Conservation (phyloP, 2,888 invertebrate species). For the Coenonympha arcania region DNA sequence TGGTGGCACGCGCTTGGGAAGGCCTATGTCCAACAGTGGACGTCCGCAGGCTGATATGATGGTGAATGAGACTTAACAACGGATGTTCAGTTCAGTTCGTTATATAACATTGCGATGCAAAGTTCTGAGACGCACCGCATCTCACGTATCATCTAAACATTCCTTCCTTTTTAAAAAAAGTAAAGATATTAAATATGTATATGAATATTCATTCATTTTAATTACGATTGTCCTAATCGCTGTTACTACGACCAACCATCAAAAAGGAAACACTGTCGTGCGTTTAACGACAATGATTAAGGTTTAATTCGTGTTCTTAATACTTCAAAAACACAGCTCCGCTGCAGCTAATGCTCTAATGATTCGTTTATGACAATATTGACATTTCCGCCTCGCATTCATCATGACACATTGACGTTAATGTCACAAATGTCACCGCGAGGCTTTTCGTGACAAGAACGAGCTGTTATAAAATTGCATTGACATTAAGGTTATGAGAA, state of each 20-base stretch:
- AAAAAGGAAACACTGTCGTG: conserved; percentile 27
- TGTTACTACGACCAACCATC: conserved; percentile 11
- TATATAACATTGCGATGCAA: no score
- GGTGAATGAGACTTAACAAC: no score
- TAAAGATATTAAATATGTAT: no score
- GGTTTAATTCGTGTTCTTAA: conserved; percentile 53
- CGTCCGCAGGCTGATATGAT: no score
- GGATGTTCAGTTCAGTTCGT: no score
- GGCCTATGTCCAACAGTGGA: no score
- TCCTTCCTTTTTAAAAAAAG: no score
- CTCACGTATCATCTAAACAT: no score
- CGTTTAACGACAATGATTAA: conserved; percentile 52
- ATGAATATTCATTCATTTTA: no score
- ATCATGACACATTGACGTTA: conserved; percentile 18
- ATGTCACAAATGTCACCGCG: conserved; percentile 17
- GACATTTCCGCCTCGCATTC: conserved; percentile 27
- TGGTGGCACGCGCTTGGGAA: no score
- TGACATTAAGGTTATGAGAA: conserved; percentile 5
- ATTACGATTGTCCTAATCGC: neutral
- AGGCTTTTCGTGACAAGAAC: conserved; percentile 12
- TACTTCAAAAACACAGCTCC: conserved; percentile 43
- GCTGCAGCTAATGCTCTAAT: conserved; percentile 36
- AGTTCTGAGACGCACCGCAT: no score
- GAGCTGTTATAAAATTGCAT: neutral
- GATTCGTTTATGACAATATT: conserved; percentile 30